Evolutionary conservation across 2,888 invertebrate species (phyloP), one percentile per base, ranked within the genome.

Genomic region (Coenonympha arcania): DNA sequence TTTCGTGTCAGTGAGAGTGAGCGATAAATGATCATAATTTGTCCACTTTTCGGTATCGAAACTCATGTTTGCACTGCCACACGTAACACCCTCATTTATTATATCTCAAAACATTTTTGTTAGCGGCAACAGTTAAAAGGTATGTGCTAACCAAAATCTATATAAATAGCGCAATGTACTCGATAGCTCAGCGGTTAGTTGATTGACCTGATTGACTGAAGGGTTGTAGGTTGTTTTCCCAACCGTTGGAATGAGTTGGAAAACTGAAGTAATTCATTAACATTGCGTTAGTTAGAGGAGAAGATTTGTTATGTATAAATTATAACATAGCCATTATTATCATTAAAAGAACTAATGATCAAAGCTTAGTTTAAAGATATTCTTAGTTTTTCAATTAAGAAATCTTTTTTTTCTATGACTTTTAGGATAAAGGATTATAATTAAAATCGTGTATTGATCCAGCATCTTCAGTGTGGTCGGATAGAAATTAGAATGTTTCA

Each of bases 1-100:
- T 28, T n/a, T 6, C 36, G 20, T 26, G 41, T 15, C 22, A 37
- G 55, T 33, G 55, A 55, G 50, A 55, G 55, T 55, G 50, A 41
- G 28, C 46, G 49, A 55, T 50, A 55, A 52, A 49, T 31, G 39
- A 16, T 49, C 42, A 43, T 55, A 55, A 55, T 52, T 52, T 55
- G 52, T 55, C 40, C 31, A 50, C 50, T 44, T 44, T 42, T 53
- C 49, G 43, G 28, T 37, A 52, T 47, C 47, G 55, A 55, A 55
- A 55, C 42, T 52, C 19, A 34, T 48, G 36, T 55, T 55, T 49
- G 47, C 52, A 50, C 40, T 44, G 31, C 26, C 26, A 44, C 36
- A 24, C 30, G 45, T 52, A 55, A 55, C 26, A 51, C 2, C 4
- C 8, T 8, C n/a, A 3, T 31, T 15, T 42, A 36, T 45, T 33